Percentiles rank a stretch among this genome's conserved stretches.
phyloP scores from a whole-genome alignment of 2,888 invertebrate genomes.

The Boloria selene region DNA sequence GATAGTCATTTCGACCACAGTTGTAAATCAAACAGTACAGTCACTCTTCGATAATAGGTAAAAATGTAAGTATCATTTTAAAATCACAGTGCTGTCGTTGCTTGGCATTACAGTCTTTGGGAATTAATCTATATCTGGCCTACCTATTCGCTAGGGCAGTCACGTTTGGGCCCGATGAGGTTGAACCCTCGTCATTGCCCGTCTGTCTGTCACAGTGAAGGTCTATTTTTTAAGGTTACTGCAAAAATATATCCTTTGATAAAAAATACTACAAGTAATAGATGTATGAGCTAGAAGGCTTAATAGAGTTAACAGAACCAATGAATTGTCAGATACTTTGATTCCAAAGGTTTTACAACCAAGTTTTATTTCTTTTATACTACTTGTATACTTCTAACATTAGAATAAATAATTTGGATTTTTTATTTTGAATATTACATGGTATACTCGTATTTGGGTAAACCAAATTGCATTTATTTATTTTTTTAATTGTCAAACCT shows the following conservation, averaged over 20 bases:
- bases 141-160: slow-evolving; percentile 41
- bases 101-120: slow-evolving; percentile 28
- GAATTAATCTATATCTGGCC: slow-evolving; percentile 36
- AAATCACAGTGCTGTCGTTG: slow-evolving; percentile 14
- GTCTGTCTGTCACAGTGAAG: slow-evolving; percentile 47
- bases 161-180: slow-evolving; percentile 42
- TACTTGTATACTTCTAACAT: too few species aligned
- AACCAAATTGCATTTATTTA: too few species aligned
- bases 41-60: neutral
- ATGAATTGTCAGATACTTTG: neutral
- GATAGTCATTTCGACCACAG: too few species aligned
- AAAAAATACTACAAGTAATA: slow-evolving; percentile 23
- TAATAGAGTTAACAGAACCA: slow-evolving; percentile 12
- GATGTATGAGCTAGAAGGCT: slow-evolving; percentile 15
- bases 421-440: too few species aligned
- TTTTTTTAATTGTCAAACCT: too few species aligned
- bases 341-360: slow-evolving; percentile 1
- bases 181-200: slow-evolving; percentile 50
- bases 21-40: too few species aligned
- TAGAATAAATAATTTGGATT: too few species aligned
- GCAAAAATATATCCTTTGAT: slow-evolving; percentile 43
- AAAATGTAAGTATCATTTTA: slow-evolving; percentile 5
- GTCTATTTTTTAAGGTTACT: slow-evolving; percentile 42
- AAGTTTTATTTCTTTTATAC: neutral
- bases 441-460: too few species aligned